These are phyloP conservation scores for Argyra leucocephala DNA, from an alignment of 2,888 invertebrate species.

Conservation along the genomic window DNA sequence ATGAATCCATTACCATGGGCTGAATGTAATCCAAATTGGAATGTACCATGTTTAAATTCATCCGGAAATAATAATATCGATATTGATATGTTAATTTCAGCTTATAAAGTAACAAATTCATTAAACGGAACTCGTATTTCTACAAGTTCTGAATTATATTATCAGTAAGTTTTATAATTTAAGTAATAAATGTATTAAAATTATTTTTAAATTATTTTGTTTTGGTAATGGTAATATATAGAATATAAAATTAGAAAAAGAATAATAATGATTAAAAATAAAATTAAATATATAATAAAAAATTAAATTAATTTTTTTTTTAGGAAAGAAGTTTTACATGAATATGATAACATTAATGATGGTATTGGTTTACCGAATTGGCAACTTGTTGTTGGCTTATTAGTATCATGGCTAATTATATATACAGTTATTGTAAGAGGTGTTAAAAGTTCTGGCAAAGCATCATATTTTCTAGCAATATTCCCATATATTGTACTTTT, in stretches of 20 bases:
- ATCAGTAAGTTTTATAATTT: slow-evolving; percentile 42
- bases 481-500: slow-evolving; percentile 60
- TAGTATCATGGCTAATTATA: slow-evolving; percentile 47
- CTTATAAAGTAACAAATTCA: slow-evolving; percentile 13
- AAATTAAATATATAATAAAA: not conserved
- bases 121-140: slow-evolving; percentile 32
- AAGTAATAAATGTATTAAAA: not conserved
- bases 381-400: slow-evolving; percentile 47
- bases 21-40: slow-evolving; percentile 49
- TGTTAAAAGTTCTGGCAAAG: slow-evolving; percentile 57
- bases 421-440: slow-evolving; percentile 49
- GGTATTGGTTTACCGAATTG: slow-evolving; percentile 51
- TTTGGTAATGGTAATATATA: too few species aligned
- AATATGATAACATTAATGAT: slow-evolving; percentile 44
- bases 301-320: not conserved
- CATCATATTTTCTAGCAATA: slow-evolving; percentile 64
- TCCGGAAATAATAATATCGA: slow-evolving; percentile 15
- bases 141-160: slow-evolving; percentile 47
- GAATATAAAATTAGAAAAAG: not conserved
- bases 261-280: not conserved
- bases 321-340: slow-evolving; percentile 48
- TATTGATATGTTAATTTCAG: not conserved
- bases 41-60: slow-evolving; percentile 39
- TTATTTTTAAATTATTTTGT: not conserved
- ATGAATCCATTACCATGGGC: slow-evolving; percentile 55